These are phyloP conservation scores for Ennomos fuscantarius DNA, from an alignment of 2,888 invertebrate species.

Conservation along the genomic window DNA sequence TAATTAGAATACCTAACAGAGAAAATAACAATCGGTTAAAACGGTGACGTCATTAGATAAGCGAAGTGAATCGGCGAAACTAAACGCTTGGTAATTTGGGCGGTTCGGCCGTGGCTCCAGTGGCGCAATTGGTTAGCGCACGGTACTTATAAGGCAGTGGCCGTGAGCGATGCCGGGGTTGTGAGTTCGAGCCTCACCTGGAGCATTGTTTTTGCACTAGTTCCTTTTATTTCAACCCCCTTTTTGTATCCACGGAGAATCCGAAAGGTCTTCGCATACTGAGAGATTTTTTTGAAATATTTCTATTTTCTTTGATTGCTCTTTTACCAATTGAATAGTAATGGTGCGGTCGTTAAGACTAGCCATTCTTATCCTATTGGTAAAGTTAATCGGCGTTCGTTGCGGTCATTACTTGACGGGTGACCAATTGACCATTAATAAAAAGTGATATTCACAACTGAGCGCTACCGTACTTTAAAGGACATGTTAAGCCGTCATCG, in stretches of 20 bases:
- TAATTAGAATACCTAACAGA: not conserved
- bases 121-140: conserved; percentile 99
- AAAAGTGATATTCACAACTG: too few relatives aligned
- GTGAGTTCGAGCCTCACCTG: conserved; percentile 99
- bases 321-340: too few relatives aligned
- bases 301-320: too few relatives aligned
- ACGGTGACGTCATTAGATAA: conserved; percentile 11
- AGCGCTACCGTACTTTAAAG: too few relatives aligned
- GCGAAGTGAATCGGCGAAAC: not conserved
- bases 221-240: not conserved
- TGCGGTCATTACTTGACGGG: too few relatives aligned
- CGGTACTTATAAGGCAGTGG: conserved; percentile 99
- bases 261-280: not conserved
- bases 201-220: conserved; percentile 85
- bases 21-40: not conserved
- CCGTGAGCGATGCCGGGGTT: conserved; percentile 99
- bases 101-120: conserved; percentile 89
- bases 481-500: too few relatives aligned
- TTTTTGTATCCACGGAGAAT: not conserved
- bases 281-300: too few relatives aligned
- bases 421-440: too few relatives aligned
- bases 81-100: conserved; percentile 18
- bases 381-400: too few relatives aligned
- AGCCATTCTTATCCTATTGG: too few relatives aligned
- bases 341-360: too few relatives aligned